A percentile compares a stretch with the other conserved stretches of the same genome.
These are phyloP conservation scores for Ferdinandea cuprea DNA, from an alignment of 2,888 invertebrate genomes.

Conservation along the genomic window DNA sequence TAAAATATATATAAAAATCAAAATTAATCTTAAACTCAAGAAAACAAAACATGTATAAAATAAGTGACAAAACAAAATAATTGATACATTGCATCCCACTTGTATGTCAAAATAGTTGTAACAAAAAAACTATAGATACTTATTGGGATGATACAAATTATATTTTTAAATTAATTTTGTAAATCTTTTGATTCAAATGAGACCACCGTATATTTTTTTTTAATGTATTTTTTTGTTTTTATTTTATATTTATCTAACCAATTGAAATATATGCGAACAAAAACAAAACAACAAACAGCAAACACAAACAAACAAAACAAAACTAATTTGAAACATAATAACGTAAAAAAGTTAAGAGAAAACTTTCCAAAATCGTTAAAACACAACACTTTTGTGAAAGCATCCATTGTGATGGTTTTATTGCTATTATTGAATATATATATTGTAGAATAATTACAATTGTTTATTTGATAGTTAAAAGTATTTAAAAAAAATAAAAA, in stretches of 20 bases:
- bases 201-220: conserved; percentile 66
- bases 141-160: conserved; percentile 24
- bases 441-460: conserved; percentile 54
- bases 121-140: neutral
- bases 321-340: conserved; percentile 32
- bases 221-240: conserved; percentile 8
- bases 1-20: conserved; percentile 55
- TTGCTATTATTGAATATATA: conserved; percentile 60
- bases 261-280: conserved; percentile 42
- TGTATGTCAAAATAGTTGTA: conserved; percentile 25
- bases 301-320: too few species aligned
- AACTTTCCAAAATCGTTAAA: conserved; percentile 46
- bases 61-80: conserved; percentile 13
- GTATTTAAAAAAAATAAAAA: conserved; percentile 26
- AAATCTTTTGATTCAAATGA: conserved; percentile 71
- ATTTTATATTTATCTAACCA: conserved; percentile 61
- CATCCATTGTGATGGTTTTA: conserved; percentile 64
- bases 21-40: conserved; percentile 66
- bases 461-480: conserved; percentile 69
- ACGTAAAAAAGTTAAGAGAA: conserved; percentile 29
- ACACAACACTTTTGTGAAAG: conserved; percentile 50
- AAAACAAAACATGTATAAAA: conserved; percentile 36
- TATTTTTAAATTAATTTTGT: conserved; percentile 50
- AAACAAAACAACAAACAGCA: conserved; percentile 17
- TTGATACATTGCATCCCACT: conserved; percentile 15